Conservation (phyloP, 2,113 vertebrate species). For the Chionis minor region DNA sequence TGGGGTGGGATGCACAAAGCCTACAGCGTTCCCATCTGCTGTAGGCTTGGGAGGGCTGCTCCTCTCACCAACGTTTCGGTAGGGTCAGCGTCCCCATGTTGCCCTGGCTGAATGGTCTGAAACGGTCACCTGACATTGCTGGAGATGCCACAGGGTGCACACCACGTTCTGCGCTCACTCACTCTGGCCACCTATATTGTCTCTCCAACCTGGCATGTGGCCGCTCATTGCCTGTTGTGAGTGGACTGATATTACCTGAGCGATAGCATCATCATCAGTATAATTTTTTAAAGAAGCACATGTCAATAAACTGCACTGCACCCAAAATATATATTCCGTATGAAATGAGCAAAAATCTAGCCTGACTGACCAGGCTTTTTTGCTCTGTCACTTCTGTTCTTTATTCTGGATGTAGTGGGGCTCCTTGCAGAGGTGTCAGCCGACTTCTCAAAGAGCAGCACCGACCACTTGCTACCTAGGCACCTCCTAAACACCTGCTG, state of each 20-base stretch:
- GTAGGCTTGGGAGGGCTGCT: background rate
- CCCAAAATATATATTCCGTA: background rate
- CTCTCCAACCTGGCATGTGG: background rate
- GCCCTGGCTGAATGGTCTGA: background rate
- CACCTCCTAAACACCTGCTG: background rate
- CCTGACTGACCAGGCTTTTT: background rate
- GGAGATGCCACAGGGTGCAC: background rate
- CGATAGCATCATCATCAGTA: accelerated
- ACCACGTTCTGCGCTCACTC: accelerated
- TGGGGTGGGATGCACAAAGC: background rate
- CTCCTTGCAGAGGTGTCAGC: background rate
- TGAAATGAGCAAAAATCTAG: accelerated
- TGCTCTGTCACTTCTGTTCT: background rate
- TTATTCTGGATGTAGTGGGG: background rate
- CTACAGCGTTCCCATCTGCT: background rate
- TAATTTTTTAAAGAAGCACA: background rate
- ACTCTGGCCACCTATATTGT: accelerated
- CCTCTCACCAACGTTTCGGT: accelerated
- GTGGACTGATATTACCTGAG: background rate
- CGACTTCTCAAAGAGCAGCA: background rate
- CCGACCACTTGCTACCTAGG: accelerated
- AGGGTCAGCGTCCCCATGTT: background rate
- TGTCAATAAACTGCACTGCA: background rate
- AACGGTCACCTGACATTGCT: accelerated
- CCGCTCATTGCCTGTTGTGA: too few relatives aligned